These are phyloP conservation scores for Drosophila seguyi DNA, from an alignment of 1,140 invertebrate genomes.

Conservation along the genomic window DNA sequence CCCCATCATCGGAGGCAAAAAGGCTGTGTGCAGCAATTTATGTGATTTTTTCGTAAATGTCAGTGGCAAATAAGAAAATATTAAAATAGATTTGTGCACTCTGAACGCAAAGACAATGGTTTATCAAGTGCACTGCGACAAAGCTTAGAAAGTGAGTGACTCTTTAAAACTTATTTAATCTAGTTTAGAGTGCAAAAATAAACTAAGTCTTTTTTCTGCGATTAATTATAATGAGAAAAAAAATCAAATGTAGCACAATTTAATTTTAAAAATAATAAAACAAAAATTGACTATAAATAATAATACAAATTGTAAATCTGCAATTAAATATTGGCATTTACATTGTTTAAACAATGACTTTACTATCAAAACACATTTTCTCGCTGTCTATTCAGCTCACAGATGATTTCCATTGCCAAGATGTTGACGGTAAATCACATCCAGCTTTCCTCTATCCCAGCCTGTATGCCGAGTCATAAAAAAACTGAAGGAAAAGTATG, in stretches of 20 bases:
- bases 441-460: constrained; percentile 23
- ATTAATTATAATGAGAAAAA: neutral
- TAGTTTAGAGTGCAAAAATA: neutral
- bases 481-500: constrained; percentile 47
- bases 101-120: constrained; percentile 63
- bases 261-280: neutral
- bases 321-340: neutral
- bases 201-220: neutral
- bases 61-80: constrained; percentile 84
- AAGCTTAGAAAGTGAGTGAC: neutral
- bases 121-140: constrained; percentile 47
- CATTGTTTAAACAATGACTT: neutral
- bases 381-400: constrained; percentile 16
- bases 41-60: constrained; percentile 80
- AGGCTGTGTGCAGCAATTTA: constrained; percentile 80
- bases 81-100: constrained; percentile 83
- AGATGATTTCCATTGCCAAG: constrained; percentile 64
- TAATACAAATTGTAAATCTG: neutral
- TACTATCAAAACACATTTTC: constrained; percentile 8
- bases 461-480: constrained; percentile 50
- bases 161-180: neutral
- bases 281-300: neutral
- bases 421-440: constrained; percentile 68
- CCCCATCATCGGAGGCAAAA: constrained; percentile 48
- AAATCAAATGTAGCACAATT: neutral